These are phyloP conservation scores for Helogale parvula DNA, from an alignment of 2,113 vertebrate genomes.

Conservation along the genomic window DNA sequence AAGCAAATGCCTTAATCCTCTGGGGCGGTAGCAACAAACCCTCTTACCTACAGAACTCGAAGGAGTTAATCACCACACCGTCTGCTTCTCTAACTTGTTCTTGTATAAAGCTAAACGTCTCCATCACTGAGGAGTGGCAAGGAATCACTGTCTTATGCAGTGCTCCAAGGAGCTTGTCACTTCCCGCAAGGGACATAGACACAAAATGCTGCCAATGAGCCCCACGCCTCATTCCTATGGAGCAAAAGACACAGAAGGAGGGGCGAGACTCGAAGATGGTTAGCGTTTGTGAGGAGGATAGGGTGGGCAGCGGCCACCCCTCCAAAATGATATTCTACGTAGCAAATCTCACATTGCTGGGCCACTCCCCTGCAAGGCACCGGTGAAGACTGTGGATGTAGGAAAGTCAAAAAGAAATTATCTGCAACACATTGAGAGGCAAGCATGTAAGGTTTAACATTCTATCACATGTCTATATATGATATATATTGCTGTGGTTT, in stretches of 20 bases:
- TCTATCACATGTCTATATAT: not conserved
- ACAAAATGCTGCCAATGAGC: not conserved
- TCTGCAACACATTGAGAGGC: not conserved
- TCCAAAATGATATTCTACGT: not conserved
- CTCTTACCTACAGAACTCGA: not conserved
- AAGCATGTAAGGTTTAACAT: not conserved
- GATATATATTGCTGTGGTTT: not conserved
- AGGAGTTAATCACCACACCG: not conserved
- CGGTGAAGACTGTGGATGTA: not conserved
- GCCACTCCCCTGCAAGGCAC: not conserved
- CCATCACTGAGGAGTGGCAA: not conserved
- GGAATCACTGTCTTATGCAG: not conserved
- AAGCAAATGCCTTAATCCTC: not conserved
- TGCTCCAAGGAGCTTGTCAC: not conserved
- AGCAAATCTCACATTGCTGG: not conserved
- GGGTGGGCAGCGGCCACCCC: rapidly evolving
- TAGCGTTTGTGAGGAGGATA: not conserved
- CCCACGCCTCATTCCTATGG: not conserved
- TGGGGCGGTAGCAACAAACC: not conserved
- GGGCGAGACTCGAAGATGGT: not conserved
- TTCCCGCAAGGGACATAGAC: not conserved
- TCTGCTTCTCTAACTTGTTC: not conserved
- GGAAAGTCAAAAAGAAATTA: not conserved
- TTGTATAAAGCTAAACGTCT: not conserved
- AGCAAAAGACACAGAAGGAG: not conserved